phyloP scores from a whole-genome alignment of 2,113 vertebrate genomes.

The Chelonoidis abingdonii region DNA sequence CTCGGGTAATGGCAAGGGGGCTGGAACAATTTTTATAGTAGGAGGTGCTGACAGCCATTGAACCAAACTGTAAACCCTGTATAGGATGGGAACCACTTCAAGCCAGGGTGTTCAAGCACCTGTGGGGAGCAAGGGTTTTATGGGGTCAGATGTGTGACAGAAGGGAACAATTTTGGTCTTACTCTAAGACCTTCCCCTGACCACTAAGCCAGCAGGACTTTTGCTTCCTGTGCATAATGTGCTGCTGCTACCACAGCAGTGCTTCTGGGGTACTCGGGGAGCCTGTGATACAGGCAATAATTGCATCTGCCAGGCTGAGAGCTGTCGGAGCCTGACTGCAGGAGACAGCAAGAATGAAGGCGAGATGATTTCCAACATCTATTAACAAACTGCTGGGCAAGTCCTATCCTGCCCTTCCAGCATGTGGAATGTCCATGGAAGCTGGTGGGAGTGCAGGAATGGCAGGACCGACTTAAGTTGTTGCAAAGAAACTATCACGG shows the following conservation, averaged over 20 bases:
- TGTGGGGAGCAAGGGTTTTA: not conserved
- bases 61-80: too few species aligned
- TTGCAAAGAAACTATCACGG: not conserved
- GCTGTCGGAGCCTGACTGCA: not conserved
- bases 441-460: not conserved
- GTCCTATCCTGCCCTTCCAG: not conserved
- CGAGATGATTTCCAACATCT: not conserved
- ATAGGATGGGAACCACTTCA: too few species aligned
- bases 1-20: too few species aligned
- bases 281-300: not conserved
- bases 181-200: not conserved
- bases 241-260: not conserved
- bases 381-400: not conserved
- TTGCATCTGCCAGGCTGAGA: not conserved
- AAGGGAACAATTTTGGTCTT: not conserved
- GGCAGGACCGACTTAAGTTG: not conserved
- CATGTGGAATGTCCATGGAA: not conserved
- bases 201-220: not conserved
- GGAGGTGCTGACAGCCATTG: too few species aligned
- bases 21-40: too few species aligned
- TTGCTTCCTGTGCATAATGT: not conserved
- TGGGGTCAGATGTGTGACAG: not conserved
- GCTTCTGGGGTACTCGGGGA: not conserved
- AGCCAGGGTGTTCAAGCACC: too few species aligned
- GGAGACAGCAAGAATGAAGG: not conserved